Percentiles rank a stretch among this genome's conserved stretches.
Evolutionary conservation across 37 sponge, comb jelly and placozoan genomes (phyloP).

Genomic region (Axinella damicornis): DNA sequence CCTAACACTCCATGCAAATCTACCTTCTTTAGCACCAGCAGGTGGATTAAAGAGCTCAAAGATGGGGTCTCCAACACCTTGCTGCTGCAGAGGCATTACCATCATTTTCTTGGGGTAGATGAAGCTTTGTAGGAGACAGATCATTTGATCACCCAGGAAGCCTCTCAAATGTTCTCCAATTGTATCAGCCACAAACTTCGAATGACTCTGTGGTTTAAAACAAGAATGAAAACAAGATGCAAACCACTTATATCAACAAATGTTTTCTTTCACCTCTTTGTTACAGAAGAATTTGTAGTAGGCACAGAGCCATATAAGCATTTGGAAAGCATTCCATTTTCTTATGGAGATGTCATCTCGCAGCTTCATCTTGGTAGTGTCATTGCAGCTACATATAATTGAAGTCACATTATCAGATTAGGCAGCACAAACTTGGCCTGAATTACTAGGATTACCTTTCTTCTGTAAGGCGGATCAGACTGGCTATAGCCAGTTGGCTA

Average conservation of each 20-base stretch:
- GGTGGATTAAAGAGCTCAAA: too few species aligned
- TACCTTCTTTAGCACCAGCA: background rate
- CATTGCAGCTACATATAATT: too few species aligned
- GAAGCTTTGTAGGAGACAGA: background rate
- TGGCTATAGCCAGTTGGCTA: too few species aligned
- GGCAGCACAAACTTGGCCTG: too few species aligned
- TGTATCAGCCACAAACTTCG: background rate
- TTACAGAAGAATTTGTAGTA: slow-evolving; percentile 59
- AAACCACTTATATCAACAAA: background rate
- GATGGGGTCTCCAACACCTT: background rate
- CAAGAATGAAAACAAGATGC: background rate
- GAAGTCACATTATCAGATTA: too few species aligned
- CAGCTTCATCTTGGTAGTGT: too few species aligned
- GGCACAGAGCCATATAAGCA: slow-evolving; percentile 60
- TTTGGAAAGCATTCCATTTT: slow-evolving; percentile 3
- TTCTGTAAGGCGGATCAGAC: too few species aligned
- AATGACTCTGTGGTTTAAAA: background rate
- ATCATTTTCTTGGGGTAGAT: background rate
- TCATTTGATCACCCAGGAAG: background rate
- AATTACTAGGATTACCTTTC: too few species aligned
- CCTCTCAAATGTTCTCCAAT: background rate
- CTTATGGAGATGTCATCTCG: too few species aligned
- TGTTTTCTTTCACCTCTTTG: slow-evolving; percentile 11
- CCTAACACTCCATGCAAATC: background rate
- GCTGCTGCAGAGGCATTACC: too few species aligned